Evolutionary conservation across 92 coral and sea anemone genomes (phyloP), one percentile per base, ranked within the genome.

Genomic region (Epizoanthus stellaris): DNA sequence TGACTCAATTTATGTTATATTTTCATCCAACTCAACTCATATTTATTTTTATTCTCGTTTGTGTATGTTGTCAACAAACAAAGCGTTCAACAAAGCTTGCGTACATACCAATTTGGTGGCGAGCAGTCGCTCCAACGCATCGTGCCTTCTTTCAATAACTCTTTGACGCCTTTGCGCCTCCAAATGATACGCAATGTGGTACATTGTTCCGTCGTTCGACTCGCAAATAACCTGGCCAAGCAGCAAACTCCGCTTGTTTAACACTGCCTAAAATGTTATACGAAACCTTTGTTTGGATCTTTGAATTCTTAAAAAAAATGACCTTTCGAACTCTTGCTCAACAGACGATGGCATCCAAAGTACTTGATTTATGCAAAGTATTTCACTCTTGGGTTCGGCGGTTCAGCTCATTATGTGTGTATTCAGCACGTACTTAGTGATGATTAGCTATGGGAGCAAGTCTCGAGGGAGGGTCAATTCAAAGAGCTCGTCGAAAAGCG

Each of bases 91-190:
- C 56, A 52, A 52, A 52, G 17, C 59, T 0, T 16, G 17, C n/a
- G 65, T 75, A 56, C 67, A 3, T 45, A 73, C 91, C 68, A 38
- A 62, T 87, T 75, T 76, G 20, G 42, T 68, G 59, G 23, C 80
- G 21, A 67, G 60, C 17, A 90, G 75, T n/a, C 87, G 72, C 30
- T 87, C 91, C 74, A 82, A 57, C 58, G 83, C 86, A 17, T 76
- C 89, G n/a, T 90, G 93, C 83, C 85, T 90, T 57, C 87, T 88
- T 15, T 89, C 95, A 7, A 87, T 76, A 2, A 82, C 81, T 84
- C 98, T 62, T 65, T 92, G 94, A 45, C 88, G 87, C 38, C 98
- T 89, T 45, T 90, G 94, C 0, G 98, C 95, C 71, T 94, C 98
- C 34, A 81, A 87, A n/a, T 94, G 98, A 60, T 70, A 94, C 8